Conservation (phyloP, 2,113 vertebrate genomes). For the Nycticebus coucang region DNA sequence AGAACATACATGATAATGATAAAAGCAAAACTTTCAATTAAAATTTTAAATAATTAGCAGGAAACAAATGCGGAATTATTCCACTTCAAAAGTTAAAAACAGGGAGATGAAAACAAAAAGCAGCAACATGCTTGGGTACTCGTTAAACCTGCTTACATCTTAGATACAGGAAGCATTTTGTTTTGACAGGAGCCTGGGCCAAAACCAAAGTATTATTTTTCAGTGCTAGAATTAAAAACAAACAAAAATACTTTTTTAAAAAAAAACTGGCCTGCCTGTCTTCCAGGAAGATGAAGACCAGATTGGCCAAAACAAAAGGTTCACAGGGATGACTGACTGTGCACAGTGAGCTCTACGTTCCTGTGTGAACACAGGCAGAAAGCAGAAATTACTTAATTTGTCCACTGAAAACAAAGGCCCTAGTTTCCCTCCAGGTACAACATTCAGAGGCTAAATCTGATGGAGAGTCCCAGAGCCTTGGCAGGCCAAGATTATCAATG, state of each 20-base stretch:
- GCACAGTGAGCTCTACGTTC: neutral
- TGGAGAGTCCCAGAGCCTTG: neutral
- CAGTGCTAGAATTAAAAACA: constrained; percentile 50
- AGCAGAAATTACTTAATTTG: neutral
- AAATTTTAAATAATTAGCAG: constrained; percentile 60
- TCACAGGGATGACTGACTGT: neutral
- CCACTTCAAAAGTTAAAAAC: constrained; percentile 47
- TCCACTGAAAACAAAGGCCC: neutral
- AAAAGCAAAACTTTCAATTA: constrained; percentile 59
- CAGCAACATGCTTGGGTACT: neutral
- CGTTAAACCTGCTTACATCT: constrained; percentile 47
- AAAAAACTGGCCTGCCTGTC: neutral
- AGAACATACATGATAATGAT: neutral
- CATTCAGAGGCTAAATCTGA: neutral
- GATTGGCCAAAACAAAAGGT: neutral
- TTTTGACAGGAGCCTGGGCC: constrained; percentile 54
- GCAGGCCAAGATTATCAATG: neutral
- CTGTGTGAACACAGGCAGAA: neutral
- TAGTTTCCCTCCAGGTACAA: neutral
- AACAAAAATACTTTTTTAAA: constrained; percentile 39
- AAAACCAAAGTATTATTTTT: constrained; percentile 61
- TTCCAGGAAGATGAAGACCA: constrained; percentile 46
- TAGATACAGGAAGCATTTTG: constrained; percentile 60
- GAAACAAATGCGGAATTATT: constrained; percentile 49
- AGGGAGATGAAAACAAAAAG: constrained; percentile 46